Base-by-base conservation (phyloP, 2,797 vertebrate species). In the Poecilia gillii region DNA sequence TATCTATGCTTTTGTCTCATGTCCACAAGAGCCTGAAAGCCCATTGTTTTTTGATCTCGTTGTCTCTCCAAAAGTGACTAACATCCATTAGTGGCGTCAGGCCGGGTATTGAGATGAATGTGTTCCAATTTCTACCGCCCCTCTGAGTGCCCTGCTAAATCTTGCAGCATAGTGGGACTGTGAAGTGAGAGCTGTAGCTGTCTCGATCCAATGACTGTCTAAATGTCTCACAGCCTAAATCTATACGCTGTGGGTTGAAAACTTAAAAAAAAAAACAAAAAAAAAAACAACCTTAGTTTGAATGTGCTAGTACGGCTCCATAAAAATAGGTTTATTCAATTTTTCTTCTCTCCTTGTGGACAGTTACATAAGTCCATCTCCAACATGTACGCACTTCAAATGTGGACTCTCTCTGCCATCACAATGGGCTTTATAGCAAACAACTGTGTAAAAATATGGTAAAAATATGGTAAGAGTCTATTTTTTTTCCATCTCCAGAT, bases 41-140 rank as follows among this genome's bases (percentile, higher is more conserved):
- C 84, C 39, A 75, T 80, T 83, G 85, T 82, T 89, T 80, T 86
- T 85, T 55, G n/a, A 85, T 88, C 87, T 85, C 84, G 90, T 85
- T 91, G 89, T 92, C 84, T 90, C 87, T 87, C 84, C 79, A 81
- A 86, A 93, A 91, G 83, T 91, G 88, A 87, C 84, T 82, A 79
- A 83, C 86, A 84, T 90, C 90, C 87, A 90, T 92, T 91, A 90
- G 84, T 45, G 80, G 64, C 91, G 91, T 87, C 87, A 91, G 87
- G 85, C 79, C n/a, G 81, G 72, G 82, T 88, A 92, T 91, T 90
- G 90, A 91, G 88, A 94, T 91, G 87, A 92, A 93, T 93, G 92
- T 80, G 84, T 87, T 93, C 88, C 90, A 88, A 90, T 93, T 93
- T 93, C 85, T 88, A 87, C 82, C 89, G 79, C 82, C 82, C 73